Evolutionary conservation across 1,140 invertebrate species (phyloP).

Genomic region (Listronotus bonariensis): DNA sequence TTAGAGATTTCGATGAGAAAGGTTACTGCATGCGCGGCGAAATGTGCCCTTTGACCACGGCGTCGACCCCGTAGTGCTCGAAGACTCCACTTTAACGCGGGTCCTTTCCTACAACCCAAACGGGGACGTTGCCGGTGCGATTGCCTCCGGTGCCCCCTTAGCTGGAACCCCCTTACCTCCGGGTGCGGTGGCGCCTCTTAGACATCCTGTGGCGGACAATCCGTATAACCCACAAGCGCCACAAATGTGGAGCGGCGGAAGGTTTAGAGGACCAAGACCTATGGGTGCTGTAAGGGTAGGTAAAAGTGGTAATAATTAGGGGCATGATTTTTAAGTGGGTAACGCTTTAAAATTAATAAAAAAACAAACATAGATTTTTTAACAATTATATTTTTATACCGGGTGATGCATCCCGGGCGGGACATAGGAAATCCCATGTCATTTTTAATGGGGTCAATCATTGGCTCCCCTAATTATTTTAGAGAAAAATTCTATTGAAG

Average conservation of each 20-base stretch:
- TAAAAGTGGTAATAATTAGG: too few relatives aligned
- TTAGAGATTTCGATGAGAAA: constrained; percentile 68
- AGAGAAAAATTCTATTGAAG: too few relatives aligned
- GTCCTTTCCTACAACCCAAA: constrained; percentile 64
- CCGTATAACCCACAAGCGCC: constrained; percentile 86
- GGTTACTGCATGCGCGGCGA: constrained; percentile 94
- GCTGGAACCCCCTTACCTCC: constrained; percentile 45
- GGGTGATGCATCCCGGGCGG: too few relatives aligned
- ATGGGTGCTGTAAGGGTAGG: constrained; percentile 42
- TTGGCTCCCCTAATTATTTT: too few relatives aligned
- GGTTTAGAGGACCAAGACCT: constrained; percentile 52
- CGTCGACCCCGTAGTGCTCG: constrained; percentile 89
- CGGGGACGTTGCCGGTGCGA: constrained; percentile 47
- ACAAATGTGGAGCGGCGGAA: constrained; percentile 66
- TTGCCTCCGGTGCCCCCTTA: constrained; percentile 17
- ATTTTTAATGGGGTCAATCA: too few relatives aligned
- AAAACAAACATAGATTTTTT: too few relatives aligned
- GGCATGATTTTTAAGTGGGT: too few relatives aligned
- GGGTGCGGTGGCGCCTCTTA: constrained; percentile 39
- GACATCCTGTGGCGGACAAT: constrained; percentile 56
- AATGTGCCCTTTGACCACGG: constrained; percentile 96
- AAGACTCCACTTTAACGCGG: constrained; percentile 71
- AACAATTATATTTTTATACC: too few relatives aligned
- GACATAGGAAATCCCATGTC: too few relatives aligned
- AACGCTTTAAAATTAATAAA: too few relatives aligned